Evolutionary conservation across 1,140 invertebrate species (phyloP).

Genomic region (Camponotus pennsylvanicus): DNA sequence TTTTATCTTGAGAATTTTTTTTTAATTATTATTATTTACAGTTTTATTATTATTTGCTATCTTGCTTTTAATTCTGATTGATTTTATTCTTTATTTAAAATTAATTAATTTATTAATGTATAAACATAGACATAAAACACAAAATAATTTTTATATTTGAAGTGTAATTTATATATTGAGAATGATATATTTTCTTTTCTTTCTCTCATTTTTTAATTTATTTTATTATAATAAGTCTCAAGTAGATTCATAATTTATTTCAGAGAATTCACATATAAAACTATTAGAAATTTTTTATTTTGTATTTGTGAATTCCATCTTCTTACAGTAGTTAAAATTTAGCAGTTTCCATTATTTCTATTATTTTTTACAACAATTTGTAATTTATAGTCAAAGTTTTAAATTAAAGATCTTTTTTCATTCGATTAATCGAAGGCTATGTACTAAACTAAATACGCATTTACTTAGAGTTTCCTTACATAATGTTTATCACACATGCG

Average conservation of each 20-base stretch:
- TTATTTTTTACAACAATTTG: neutral
- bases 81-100: neutral
- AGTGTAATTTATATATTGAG: neutral
- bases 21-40: neutral
- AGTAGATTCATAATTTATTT: neutral
- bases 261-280: neutral
- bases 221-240: neutral
- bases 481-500: constrained; percentile 29
- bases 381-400: neutral
- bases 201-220: neutral
- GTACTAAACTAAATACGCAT: neutral
- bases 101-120: neutral
- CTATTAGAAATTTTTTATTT: neutral
- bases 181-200: neutral
- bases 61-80: neutral
- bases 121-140: neutral
- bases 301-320: neutral
- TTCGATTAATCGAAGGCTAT: neutral
- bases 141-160: neutral
- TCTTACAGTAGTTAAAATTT: no score
- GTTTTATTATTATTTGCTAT: neutral
- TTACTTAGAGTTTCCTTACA: constrained; percentile 1
- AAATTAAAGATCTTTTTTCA: neutral
- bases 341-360: neutral
- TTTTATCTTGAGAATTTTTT: neutral